These are phyloP conservation scores for Lasioglossum baleicum DNA, from an alignment of 1,140 invertebrate genomes.

Conservation along the genomic window DNA sequence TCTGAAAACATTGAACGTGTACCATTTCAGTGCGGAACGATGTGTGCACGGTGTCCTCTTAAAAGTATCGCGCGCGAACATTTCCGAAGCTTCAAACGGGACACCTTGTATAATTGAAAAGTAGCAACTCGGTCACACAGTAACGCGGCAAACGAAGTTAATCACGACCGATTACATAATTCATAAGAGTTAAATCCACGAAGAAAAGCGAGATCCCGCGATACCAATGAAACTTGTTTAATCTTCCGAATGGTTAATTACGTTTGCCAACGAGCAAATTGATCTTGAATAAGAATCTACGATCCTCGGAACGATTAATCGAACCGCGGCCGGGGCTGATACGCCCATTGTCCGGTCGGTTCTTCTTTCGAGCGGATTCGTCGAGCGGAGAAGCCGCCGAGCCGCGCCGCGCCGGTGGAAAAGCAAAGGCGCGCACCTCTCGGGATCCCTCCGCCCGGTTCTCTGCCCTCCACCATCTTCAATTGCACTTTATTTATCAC, in stretches of 20 bases:
- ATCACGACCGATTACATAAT: neutral
- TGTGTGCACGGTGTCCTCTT: too few relatives aligned
- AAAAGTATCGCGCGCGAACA: too few relatives aligned
- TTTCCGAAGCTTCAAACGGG: too few relatives aligned
- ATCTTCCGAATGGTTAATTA: neutral
- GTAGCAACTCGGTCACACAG: too few relatives aligned
- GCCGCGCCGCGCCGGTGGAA: neutral
- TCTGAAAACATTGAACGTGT: too few relatives aligned
- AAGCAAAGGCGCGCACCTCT: constrained; percentile 12
- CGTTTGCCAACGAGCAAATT: neutral
- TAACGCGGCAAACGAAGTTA: neutral
- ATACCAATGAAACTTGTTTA: neutral
- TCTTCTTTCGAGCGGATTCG: neutral
- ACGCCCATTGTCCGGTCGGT: neutral
- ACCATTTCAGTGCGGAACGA: too few relatives aligned
- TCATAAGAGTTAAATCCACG: neutral
- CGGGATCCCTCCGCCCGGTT: neutral
- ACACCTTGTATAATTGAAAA: too few relatives aligned
- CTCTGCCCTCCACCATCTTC: constrained; percentile 49
- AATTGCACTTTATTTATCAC: constrained; percentile 78
- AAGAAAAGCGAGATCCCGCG: neutral
- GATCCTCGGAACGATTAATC: neutral
- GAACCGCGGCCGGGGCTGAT: too few relatives aligned
- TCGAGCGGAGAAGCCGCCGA: too few relatives aligned
- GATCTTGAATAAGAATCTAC: neutral